Base-by-base conservation (phyloP, 2,797 vertebrate species). In the Peromyscus melanophrys region DNA sequence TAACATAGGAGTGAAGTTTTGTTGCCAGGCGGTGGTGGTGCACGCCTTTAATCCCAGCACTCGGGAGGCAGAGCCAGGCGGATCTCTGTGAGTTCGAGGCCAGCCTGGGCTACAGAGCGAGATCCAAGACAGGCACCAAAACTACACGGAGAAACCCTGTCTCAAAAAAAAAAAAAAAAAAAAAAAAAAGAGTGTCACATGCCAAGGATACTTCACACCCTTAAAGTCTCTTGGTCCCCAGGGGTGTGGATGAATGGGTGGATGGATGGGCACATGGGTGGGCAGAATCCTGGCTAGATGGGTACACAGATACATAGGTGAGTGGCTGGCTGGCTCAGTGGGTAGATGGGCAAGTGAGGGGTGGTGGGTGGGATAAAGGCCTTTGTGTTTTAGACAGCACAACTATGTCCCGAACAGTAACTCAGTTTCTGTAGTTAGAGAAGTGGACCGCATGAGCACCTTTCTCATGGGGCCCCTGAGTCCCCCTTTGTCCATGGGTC, bases 241-340 rank as follows among this genome's bases (percentile, higher is more conserved):
- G 63, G 21, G 63, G 34, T 27, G 34, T 86, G 63, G 63, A 46
- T 37, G 34, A 67, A 49, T 7, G 34, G 40, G 6, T 63, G 31
- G 13, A 25, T 4, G 25, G 14, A 1, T 34, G 43, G 61, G 12
- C 49, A 59, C 52, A 10, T 16, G 23, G 46, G 37, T 89, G 29
- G 19, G 19, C 6, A 46, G 61, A 46, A 17, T 40, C 37, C 34
- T 23, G 19, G 65, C 9, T 6, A 16, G n/a, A 1, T n/a, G 16
- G 5, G 34, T 6, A 29, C 5, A 2, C 17, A n/a, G 57, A 11
- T 49, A n/a, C 21, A 1, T 3, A 9, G 37, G 10, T 49, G 9
- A 57, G 13, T 7, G n/a, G 37, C 4, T n/a, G 65, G 75, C 7
- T 63, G 21, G 43, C 12, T 12, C 37, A 9, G 90, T 46, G 16